phyloP scores from a whole-genome alignment of 2,113 vertebrate genomes.

The Camelus dromedarius region DNA sequence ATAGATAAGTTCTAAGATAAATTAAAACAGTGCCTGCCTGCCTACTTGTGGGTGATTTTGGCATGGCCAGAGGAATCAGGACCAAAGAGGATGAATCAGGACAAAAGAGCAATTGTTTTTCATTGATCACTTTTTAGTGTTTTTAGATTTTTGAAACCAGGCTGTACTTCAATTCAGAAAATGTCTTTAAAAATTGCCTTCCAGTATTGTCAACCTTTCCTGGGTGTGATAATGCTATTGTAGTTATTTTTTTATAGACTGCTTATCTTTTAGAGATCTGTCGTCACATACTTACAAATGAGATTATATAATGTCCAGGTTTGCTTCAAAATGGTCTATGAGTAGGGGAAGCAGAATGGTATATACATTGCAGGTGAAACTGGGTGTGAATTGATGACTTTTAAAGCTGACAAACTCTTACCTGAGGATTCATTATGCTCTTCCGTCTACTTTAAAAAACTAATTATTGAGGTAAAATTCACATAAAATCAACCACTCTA shows the following conservation, averaged over 20 bases:
- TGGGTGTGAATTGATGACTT: neutral
- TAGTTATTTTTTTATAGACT: neutral
- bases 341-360: neutral
- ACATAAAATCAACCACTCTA: neutral
- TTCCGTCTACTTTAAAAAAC: neutral
- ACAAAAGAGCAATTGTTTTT: neutral
- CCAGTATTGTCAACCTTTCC: neutral
- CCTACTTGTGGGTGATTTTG: neutral
- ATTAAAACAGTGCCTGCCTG: neutral
- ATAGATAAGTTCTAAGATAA: neutral
- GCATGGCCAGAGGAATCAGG: neutral
- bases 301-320: neutral
- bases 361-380: neutral
- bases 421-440: neutral
- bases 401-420: neutral
- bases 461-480: neutral
- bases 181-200: neutral
- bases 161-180: neutral
- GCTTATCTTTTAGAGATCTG: neutral
- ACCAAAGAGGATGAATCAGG: neutral
- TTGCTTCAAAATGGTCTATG: neutral
- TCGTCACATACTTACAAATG: constrained; percentile 2
- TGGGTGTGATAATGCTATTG: neutral
- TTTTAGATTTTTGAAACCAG: neutral
- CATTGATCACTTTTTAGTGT: neutral